Base-by-base conservation (phyloP, 35 echinoderm and acorn worm genomes). In the Heliocidaris tuberculata region DNA sequence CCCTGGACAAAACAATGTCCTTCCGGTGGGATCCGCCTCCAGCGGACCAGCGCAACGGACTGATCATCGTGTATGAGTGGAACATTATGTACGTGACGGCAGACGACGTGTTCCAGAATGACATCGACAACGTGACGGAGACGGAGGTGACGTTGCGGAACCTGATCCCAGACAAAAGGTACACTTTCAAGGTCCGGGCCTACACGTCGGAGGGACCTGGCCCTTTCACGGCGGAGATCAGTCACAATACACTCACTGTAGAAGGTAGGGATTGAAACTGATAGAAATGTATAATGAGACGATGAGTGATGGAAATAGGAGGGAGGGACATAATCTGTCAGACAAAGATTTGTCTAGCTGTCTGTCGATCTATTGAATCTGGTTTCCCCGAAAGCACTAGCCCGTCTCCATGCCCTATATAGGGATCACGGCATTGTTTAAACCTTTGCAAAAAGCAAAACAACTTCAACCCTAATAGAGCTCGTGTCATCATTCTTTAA, bases 141-240 rank as follows among this genome's bases (percentile, higher is more conserved):
- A 60, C 71, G 48, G 31, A 27, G 7, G 90, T 89, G 85, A 42
- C 86, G 27, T 90, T 97, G 32, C 35, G 49, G 9, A 32, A 88
- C 9, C 60, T 97, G 31, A 47, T 70, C 47, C 95, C 93, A 13
- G 88, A 56, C 31, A 93, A 17, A 8, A 49, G 54, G 0, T 97
- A 97, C 90, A 13, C 59, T 1, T 96, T 97, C 59, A 65, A 85
- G 48, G 95, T 97, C 13, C 95, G 97, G 6, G 97, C 95, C 21
- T 97, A 86, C 71, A 97, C 97, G 12, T 21, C 31, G 13, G 94
- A 48, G 48, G 97, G 97, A 48, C 59, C 61, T 0, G 97, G 97
- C 49, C 96, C 96, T 21, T 95, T 48, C 93, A 95, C 87, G 85
- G 89, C 78, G 47, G 21, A 88, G 50, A 85, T 52, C 52, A 86